phyloP scores from a whole-genome alignment of 2,888 invertebrate species.

The Dryobotodes eremita region DNA sequence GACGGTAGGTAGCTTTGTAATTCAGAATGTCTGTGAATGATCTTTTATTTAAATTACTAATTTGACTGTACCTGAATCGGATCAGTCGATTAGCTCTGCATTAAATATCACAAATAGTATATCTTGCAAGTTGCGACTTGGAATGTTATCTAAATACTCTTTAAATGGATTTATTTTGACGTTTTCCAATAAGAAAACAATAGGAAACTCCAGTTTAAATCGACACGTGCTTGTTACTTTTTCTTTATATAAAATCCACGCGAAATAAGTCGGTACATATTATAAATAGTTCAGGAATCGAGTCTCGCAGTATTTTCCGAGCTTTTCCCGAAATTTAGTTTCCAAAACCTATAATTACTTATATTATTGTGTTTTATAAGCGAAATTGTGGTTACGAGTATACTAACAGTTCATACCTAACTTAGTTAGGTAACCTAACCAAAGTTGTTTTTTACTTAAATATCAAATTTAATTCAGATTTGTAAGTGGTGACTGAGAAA shows the following conservation, averaged over 20 bases:
- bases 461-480: no score
- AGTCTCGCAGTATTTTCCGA: no score
- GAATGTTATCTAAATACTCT: neutral
- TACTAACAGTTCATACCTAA: no score
- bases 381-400: no score
- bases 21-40: constrained; percentile 13
- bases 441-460: no score
- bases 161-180: neutral
- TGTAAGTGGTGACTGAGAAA: no score
- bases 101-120: neutral
- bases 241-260: neutral
- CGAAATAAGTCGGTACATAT: no score
- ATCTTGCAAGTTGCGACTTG: neutral
- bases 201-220: neutral
- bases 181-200: neutral
- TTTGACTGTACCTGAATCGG: neutral
- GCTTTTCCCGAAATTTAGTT: no score
- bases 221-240: neutral
- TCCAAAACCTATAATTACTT: no score
- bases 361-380: no score
- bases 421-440: no score
- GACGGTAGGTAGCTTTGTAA: neutral
- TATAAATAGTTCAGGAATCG: no score
- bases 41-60: neutral
- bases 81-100: neutral